Evolutionary conservation across 2,797 vertebrate genomes (phyloP).

Genomic region (Cyclopterus lumpus): DNA sequence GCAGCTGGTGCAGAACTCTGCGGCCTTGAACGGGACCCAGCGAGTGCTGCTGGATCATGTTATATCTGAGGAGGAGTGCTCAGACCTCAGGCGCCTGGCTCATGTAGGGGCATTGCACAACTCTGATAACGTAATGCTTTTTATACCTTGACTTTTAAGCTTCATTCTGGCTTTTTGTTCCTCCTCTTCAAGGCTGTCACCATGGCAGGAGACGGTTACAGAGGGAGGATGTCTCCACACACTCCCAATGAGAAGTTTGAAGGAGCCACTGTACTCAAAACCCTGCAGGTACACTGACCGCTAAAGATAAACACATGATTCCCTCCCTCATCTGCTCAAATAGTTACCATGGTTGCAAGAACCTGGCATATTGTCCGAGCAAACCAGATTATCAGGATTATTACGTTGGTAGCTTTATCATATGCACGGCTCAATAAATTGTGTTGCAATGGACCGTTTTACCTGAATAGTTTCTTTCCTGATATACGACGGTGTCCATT

Average conservation of each 20-base stretch:
- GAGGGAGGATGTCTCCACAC: constrained; percentile 95
- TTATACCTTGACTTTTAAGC: background rate
- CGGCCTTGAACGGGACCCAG: constrained; percentile 92
- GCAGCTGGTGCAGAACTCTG: constrained; percentile 90
- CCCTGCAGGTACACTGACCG: constrained; percentile 86
- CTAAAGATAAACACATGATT: background rate
- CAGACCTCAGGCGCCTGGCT: constrained; percentile 89
- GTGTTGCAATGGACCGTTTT: background rate
- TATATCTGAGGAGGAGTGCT: constrained; percentile 90
- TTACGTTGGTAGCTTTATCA: background rate
- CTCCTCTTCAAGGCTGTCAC: constrained; percentile 84
- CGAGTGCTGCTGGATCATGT: constrained; percentile 93
- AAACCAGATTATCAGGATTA: background rate
- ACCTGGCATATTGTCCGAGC: background rate
- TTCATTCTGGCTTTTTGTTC: background rate
- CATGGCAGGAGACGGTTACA: constrained; percentile 94
- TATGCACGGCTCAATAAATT: background rate
- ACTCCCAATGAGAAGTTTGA: constrained; percentile 98
- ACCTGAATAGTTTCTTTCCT: background rate
- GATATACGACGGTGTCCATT: background rate
- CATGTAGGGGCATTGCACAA: constrained; percentile 81
- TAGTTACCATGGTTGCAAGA: background rate
- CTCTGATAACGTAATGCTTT: background rate
- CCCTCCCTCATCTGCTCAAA: background rate
- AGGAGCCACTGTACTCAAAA: constrained; percentile 95